phyloP scores from a whole-genome alignment of 1,140 invertebrate genomes.

The Drosophila lacertosa region DNA sequence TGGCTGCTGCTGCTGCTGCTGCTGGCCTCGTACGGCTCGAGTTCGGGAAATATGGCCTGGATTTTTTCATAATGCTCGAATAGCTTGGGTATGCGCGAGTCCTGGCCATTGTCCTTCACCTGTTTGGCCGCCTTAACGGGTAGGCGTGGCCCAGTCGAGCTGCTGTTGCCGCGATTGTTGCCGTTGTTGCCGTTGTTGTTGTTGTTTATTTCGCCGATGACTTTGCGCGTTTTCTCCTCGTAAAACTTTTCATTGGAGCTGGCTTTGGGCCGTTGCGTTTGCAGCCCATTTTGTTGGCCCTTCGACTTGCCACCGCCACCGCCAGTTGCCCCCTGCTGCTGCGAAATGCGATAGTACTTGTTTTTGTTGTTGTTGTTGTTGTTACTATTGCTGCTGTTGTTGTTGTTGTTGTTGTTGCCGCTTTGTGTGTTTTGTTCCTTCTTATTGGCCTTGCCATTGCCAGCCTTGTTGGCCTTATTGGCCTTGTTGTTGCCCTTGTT shows the following conservation, averaged over 20 bases:
- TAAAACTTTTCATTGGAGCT: conserved; percentile 65
- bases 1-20: conserved; percentile 13
- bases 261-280: conserved; percentile 56
- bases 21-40: conserved; percentile 85
- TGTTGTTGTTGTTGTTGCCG: conserved; percentile 25
- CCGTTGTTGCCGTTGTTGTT: conserved; percentile 11
- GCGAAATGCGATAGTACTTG: conserved; percentile 73
- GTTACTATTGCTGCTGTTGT: conserved; percentile 15
- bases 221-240: conserved; percentile 66
- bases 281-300: conserved; percentile 53
- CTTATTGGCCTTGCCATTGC: conserved; percentile 29
- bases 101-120: conserved; percentile 85
- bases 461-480: conserved; percentile 36
- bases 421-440: conserved; percentile 45
- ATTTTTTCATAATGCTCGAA: conserved; percentile 90
- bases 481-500: conserved; percentile 43
- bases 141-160: conserved; percentile 17
- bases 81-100: conserved; percentile 87
- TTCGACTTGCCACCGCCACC: conserved; percentile 49
- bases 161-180: conserved; percentile 21
- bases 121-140: conserved; percentile 86
- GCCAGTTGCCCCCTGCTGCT: conserved; percentile 43
- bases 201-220: conserved; percentile 61
- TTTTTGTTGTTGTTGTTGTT: conserved; percentile 47
- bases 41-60: conserved; percentile 89